Percentiles rank a stretch among this genome's conserved stretches.
phyloP scores from a whole-genome alignment of 2,113 vertebrate genomes.

The Aplodontia rufa region DNA sequence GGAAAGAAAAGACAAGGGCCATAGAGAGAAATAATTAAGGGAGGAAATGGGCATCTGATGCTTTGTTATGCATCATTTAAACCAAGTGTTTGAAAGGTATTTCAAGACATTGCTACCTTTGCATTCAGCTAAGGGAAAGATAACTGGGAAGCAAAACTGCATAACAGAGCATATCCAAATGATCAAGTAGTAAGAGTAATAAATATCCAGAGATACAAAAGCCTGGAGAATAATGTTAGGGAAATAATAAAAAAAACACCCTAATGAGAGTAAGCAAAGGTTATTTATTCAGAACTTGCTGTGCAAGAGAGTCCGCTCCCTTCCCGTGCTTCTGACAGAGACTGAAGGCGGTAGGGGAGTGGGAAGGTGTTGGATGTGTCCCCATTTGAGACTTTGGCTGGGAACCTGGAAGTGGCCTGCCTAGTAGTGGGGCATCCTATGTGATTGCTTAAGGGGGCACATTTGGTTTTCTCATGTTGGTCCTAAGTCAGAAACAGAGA shows the following conservation, averaged over 20 bases:
- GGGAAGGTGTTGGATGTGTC: fast-evolving
- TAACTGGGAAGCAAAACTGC: background rate
- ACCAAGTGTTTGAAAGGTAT: background rate
- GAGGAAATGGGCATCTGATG: background rate
- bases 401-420: background rate
- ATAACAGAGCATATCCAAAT: background rate
- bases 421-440: background rate
- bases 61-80: background rate
- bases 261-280: background rate
- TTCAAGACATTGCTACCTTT: background rate
- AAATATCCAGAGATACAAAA: background rate
- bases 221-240: background rate
- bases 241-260: background rate
- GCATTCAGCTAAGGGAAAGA: background rate
- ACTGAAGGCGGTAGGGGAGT: too few species aligned
- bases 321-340: background rate
- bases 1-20: background rate
- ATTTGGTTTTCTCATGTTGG: background rate
- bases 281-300: background rate
- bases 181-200: background rate
- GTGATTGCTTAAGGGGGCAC: background rate
- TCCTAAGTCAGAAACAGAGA: background rate
- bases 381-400: background rate
- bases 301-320: background rate
- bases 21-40: too few species aligned